Base-by-base conservation (phyloP, 2,888 invertebrate genomes). In the Seira ritae region DNA sequence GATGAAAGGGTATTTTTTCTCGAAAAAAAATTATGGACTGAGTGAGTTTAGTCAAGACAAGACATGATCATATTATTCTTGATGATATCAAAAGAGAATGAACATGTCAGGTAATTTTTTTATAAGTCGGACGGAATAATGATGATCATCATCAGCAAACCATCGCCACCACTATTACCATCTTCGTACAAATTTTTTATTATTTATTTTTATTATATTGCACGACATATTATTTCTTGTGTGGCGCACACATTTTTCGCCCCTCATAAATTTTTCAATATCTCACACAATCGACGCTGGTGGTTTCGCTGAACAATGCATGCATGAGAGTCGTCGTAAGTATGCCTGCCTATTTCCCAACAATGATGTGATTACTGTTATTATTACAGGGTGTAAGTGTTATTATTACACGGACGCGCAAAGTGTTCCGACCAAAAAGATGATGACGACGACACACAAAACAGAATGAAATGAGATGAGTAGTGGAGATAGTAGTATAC, bases 321-420 rank as follows among this genome's bases (percentile, higher is more conserved):
- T 31, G 31, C 31, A 31, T 4, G 31, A 4, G 31, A 31, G 31
- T 31, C 2, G n/a, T n/a, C 31, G 31, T 31, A 31, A 31, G 31
- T 31, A 31, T 31, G 31, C 31, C 2, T 31, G 31, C 74, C 55
- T 67, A 79, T 84, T 75, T 79, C 79, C 79, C 84, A 84, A 84
- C 84, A 84, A 84, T 84, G 79, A 65, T 79, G 79, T 79, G 84
- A 84, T 84, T 84, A 84, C 84, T 84, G 84, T 84, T 84, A 84
- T 84, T 84, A 84, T 79, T 79, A 79, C 74, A 55, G 60, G 79
- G 78, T 73, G 77, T 79, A 84, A 84, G 75, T 84, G 84, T 74
- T 84, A 84, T 75, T 79, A 84, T 75, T 79, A 84, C 10, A 62
- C 69, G 72, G 69, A 66, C 62, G 50, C 68, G 65, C 50, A 70